Base-by-base conservation (phyloP, 2,113 vertebrate genomes). In the Pangasianodon gigas region DNA sequence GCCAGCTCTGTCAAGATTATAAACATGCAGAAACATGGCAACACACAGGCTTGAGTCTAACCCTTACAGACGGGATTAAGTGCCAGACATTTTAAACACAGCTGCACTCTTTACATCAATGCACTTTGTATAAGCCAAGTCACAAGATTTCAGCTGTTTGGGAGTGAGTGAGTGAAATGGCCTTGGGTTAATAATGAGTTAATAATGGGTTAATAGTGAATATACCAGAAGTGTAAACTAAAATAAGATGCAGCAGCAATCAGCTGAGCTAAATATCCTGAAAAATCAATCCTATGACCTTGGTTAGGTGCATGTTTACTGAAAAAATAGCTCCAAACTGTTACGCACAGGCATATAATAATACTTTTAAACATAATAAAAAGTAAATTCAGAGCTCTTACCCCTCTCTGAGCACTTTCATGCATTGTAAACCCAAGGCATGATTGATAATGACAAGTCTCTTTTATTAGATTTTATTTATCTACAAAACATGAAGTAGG, bases 91-190 rank as follows among this genome's bases (percentile, higher is more conserved):
- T 62, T 81, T n/a, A 81, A 41, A 82, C n/a, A 60, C 29, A 60
- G 69, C 52, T 52, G 26, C 29, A 24, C n/a, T 62, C 44, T 77
- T n/a, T 48, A 65, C 18, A 54, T 9, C 51, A 58, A 58, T 32
- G 18, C 11, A 71, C 48, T 58, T 62, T n/a, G 87, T 95, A 96
- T 94, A 93, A 92, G 92, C 93, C 88, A 77, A 91, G 93, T 95
- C 96, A 96, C 94, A 95, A 95, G 95, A 95, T 92, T 94, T 88
- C 86, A 89, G 93, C 95, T 93, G 93, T 85, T 93, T 90, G 60
- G 86, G 65, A 60, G 81, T 87, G 88, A 37, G 87, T 56, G 90
- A 93, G 89, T 86, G 91, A 93, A 92, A 95, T 94, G 93, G 89
- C 93, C 91, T 24, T 54, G 90, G 89, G 93, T 90, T 85, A 92